phyloP scores from a whole-genome alignment of 1,140 invertebrate species.

The Lerema accius region DNA sequence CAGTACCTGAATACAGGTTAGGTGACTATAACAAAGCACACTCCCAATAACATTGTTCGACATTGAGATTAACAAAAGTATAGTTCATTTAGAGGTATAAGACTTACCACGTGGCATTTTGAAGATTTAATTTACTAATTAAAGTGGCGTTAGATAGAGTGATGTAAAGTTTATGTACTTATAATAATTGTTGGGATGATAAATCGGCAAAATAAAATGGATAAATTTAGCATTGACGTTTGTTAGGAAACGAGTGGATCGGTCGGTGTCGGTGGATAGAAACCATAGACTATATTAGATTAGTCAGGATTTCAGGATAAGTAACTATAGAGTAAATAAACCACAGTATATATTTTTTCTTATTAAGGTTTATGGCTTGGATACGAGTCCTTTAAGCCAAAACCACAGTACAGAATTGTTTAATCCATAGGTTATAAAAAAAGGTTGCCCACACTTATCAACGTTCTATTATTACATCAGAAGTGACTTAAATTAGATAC shows the following conservation, averaged over 20 bases:
- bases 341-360: too few relatives aligned
- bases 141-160: conserved; percentile 11
- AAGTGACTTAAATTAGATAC: too few relatives aligned
- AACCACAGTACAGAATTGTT: too few relatives aligned
- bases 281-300: conserved; percentile 1
- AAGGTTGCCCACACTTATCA: too few relatives aligned
- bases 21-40: conserved; percentile 55
- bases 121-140: conserved; percentile 28
- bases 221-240: conserved; percentile 77
- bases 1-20: conserved; percentile 46
- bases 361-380: too few relatives aligned
- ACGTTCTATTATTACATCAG: too few relatives aligned
- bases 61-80: conserved; percentile 53
- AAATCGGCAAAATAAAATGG: conserved; percentile 54
- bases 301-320: too few relatives aligned
- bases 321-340: background rate
- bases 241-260: conserved; percentile 35
- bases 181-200: conserved; percentile 26
- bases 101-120: conserved; percentile 76
- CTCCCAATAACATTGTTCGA: conserved; percentile 70
- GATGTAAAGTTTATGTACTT: conserved; percentile 10
- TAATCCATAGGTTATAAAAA: too few relatives aligned
- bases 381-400: too few relatives aligned
- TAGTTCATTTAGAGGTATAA: conserved; percentile 30
- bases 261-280: too few relatives aligned